Evolutionary conservation across 2,113 vertebrate species (phyloP).

Genomic region (Oncorhynchus gorbuscha): DNA sequence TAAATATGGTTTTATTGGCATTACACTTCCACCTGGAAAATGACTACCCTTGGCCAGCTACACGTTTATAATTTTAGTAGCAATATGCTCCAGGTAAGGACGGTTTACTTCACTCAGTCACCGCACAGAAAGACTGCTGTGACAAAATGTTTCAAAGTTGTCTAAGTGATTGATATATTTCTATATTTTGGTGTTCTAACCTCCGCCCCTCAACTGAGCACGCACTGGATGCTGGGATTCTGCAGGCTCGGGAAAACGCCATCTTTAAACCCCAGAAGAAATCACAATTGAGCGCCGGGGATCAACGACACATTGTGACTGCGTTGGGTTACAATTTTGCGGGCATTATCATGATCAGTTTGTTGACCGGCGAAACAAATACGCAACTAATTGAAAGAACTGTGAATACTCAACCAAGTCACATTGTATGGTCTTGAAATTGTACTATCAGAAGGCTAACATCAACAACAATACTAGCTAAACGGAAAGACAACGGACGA

Average conservation of each 20-base stretch:
- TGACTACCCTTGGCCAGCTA: background rate
- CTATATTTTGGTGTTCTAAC: background rate
- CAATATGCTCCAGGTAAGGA: no score
- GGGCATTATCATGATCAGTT: slow-evolving; percentile 7
- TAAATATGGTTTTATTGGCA: background rate
- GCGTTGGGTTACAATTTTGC: slow-evolving; percentile 45
- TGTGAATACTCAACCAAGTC: slow-evolving; percentile 31
- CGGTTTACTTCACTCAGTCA: no score
- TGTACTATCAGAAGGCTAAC: slow-evolving; percentile 39
- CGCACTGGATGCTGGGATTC: slow-evolving; percentile 66
- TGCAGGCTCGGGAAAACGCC: slow-evolving; percentile 66
- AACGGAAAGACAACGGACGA: slow-evolving; percentile 67
- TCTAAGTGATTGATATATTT: slow-evolving; percentile 25
- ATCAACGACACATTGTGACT: slow-evolving; percentile 52
- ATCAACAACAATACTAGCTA: slow-evolving; percentile 64
- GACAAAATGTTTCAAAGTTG: background rate
- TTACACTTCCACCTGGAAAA: background rate
- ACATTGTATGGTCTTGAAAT: slow-evolving; percentile 27
- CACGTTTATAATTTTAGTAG: no score
- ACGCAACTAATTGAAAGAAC: slow-evolving; percentile 22
- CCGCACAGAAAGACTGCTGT: no score
- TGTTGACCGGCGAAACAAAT: slow-evolving; percentile 19
- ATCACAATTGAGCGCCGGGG: slow-evolving; percentile 63
- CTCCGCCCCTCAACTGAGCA: background rate
- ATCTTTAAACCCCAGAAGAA: slow-evolving; percentile 82